phyloP scores from a whole-genome alignment of 2,797 vertebrate genomes.

The Podargus strigoides region DNA sequence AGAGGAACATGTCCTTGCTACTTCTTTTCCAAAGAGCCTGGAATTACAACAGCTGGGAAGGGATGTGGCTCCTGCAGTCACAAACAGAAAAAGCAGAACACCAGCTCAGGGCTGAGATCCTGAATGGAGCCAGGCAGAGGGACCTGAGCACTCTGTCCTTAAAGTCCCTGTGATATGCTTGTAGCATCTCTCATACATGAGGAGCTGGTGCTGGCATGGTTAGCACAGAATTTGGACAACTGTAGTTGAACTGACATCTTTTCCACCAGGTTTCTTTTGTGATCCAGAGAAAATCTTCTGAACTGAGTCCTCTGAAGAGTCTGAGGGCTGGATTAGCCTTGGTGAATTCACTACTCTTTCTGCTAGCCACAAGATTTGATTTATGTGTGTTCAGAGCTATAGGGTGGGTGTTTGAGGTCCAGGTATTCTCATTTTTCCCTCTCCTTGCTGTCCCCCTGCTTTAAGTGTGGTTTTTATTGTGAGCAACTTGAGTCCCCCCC shows the following conservation, averaged over 20 bases:
- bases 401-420: not conserved
- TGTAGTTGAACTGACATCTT: not conserved
- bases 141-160: not conserved
- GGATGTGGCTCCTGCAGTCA: not conserved
- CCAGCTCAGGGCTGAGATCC: not conserved
- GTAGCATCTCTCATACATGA: not conserved
- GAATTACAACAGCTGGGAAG: not conserved
- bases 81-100: not conserved
- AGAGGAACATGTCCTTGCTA: rapidly evolving
- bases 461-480: not conserved
- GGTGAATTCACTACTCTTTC: not conserved
- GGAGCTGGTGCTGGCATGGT: not conserved
- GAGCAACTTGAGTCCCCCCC: rapidly evolving
- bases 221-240: not conserved
- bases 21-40: not conserved
- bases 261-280: not conserved
- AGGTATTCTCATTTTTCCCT: not conserved
- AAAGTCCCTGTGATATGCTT: not conserved
- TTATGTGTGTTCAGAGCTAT: not conserved
- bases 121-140: not conserved
- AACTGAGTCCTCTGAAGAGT: not conserved
- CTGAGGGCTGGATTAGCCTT: rapidly evolving
- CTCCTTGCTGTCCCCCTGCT: not conserved
- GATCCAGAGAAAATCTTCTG: not conserved
- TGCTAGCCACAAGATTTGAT: rapidly evolving